Percentiles rank a stretch among this genome's conserved stretches.
phyloP scores from a whole-genome alignment of 2,888 invertebrate genomes.

The Cheilosia soror region DNA sequence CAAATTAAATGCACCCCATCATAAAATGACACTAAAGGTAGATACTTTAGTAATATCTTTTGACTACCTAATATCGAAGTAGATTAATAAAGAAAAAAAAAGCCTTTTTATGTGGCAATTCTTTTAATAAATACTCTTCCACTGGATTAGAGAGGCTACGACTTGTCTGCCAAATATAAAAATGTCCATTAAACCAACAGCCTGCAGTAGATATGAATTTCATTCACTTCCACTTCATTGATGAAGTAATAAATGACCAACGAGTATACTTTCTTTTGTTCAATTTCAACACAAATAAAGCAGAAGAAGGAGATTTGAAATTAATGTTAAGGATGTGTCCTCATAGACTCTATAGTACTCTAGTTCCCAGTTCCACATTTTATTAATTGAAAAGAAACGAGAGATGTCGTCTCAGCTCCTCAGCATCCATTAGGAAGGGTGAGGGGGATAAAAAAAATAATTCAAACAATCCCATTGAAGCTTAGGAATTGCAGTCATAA shows the following conservation, averaged over 20 bases:
- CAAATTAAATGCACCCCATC: no score
- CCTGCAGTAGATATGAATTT: not conserved
- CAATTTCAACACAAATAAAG: no score
- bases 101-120: not conserved
- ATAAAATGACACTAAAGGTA: no score
- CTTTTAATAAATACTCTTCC: slow-evolving; percentile 1
- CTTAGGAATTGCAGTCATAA: slow-evolving; percentile 20
- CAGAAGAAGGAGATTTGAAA: no score
- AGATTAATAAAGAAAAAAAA: not conserved
- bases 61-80: not conserved
- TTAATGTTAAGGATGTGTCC: no score
- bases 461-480: not conserved
- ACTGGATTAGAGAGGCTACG: not conserved
- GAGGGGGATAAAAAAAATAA: not conserved
- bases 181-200: slow-evolving; percentile 1
- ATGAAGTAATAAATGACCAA: slow-evolving; percentile 20
- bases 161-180: not conserved
- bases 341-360: no score
- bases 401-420: not conserved
- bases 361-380: not conserved
- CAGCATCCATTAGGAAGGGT: not conserved
- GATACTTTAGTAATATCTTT: not conserved
- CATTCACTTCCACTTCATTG: slow-evolving; percentile 5
- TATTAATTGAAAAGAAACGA: not conserved
- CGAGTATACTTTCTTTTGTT: no score